Percentiles rank a stretch among this genome's conserved stretches.
Evolutionary conservation across 1,140 invertebrate species (phyloP).

Genomic region (Zaprionus nigranus): DNA sequence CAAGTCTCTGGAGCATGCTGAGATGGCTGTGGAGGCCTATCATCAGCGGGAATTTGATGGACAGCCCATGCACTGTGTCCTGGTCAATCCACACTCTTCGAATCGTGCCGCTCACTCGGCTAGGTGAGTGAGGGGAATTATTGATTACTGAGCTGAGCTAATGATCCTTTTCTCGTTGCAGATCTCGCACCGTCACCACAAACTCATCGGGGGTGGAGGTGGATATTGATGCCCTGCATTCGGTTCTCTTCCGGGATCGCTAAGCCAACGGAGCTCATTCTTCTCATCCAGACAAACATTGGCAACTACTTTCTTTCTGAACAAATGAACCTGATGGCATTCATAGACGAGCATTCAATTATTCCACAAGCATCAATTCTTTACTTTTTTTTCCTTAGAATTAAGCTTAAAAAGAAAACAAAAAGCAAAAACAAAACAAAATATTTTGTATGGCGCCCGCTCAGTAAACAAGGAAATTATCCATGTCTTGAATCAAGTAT

Average conservation of each 20-base stretch:
- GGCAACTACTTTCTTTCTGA: not conserved
- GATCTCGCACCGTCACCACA: slow-evolving; percentile 69
- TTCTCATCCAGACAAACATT: slow-evolving; percentile 5
- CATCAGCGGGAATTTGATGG: slow-evolving; percentile 95
- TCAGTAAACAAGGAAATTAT: slow-evolving; percentile 1
- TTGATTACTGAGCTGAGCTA: not conserved
- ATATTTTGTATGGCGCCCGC: not conserved
- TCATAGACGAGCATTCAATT: not conserved
- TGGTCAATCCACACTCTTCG: slow-evolving; percentile 89
- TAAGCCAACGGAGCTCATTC: slow-evolving; percentile 6
- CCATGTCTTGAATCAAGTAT: slow-evolving; percentile 8
- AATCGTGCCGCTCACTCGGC: slow-evolving; percentile 86
- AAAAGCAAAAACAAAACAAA: not conserved
- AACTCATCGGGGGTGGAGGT: slow-evolving; percentile 74
- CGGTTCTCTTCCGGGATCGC: slow-evolving; percentile 72
- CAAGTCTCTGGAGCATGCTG: slow-evolving; percentile 92
- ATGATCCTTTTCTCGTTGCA: not conserved
- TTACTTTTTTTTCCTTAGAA: not conserved
- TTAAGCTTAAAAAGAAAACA: not conserved
- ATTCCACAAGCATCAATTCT: not conserved
- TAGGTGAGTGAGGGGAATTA: slow-evolving; percentile 35
- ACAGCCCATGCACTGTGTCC: slow-evolving; percentile 92
- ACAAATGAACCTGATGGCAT: not conserved
- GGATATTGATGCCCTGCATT: slow-evolving; percentile 74
- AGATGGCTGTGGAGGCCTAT: slow-evolving; percentile 95